These are phyloP conservation scores for Eumerus sabulonum DNA, from an alignment of 2,888 invertebrate genomes.

Conservation along the genomic window DNA sequence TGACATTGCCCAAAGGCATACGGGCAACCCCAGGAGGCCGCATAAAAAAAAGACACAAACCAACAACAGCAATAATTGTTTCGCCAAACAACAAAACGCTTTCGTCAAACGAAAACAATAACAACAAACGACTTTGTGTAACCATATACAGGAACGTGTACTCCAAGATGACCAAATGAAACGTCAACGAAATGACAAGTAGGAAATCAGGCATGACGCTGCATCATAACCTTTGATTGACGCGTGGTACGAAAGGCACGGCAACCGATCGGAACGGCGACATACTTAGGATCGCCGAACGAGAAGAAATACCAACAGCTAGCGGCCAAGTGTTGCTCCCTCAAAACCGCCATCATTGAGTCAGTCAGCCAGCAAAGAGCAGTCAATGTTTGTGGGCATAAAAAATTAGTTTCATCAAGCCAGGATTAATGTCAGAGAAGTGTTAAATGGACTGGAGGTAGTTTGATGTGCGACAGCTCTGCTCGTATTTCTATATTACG, in stretches of 20 bases:
- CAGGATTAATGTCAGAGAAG: constrained; percentile 79
- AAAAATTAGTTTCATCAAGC: constrained; percentile 79
- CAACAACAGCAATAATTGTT: constrained; percentile 51
- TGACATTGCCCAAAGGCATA: constrained; percentile 39
- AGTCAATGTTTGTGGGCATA: constrained; percentile 69
- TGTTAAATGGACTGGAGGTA: constrained; percentile 79
- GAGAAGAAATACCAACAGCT: constrained; percentile 53
- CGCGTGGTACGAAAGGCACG: constrained; percentile 61
- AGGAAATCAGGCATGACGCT: constrained; percentile 78
- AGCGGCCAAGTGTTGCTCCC: constrained; percentile 24
- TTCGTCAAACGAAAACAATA: constrained; percentile 2
- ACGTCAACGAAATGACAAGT: constrained; percentile 74
- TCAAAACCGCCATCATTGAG: constrained; percentile 18
- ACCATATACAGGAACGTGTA: constrained; percentile 7
- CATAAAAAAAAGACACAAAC: constrained; percentile 4
- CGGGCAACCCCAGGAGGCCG: constrained; percentile 51
- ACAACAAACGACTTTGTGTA: too few relatives aligned
- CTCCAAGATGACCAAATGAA: constrained; percentile 64
- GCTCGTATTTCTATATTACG: constrained; percentile 68
- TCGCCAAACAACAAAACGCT: constrained; percentile 34
- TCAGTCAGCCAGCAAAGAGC: constrained; percentile 58
- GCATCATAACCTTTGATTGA: constrained; percentile 73
- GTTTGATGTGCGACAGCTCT: constrained; percentile 66
- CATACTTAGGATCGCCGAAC: not conserved
- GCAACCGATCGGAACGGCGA: constrained; percentile 31